These are phyloP conservation scores for Eucera pruinosa DNA, from an alignment of 2,888 invertebrate species.

Conservation along the genomic window DNA sequence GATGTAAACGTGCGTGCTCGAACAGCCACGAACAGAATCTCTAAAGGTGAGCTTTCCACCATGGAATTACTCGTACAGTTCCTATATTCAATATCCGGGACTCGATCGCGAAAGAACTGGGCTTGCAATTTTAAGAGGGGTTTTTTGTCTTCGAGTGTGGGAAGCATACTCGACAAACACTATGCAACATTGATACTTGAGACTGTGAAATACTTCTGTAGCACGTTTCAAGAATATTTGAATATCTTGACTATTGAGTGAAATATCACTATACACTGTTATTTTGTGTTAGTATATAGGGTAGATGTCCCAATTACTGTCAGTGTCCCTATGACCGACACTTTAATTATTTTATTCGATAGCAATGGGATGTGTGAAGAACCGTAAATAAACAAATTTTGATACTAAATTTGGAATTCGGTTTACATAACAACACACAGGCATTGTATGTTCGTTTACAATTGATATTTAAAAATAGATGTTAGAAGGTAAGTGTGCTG, in stretches of 20 bases:
- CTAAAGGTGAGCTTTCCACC: slow-evolving; percentile 30
- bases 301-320: no score
- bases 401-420: no score
- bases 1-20: slow-evolving; percentile 59
- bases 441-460: no score
- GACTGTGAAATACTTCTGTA: neutral
- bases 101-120: slow-evolving; percentile 28
- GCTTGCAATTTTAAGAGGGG: slow-evolving; percentile 26
- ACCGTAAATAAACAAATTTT: no score
- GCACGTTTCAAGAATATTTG: neutral
- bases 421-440: no score
- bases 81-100: slow-evolving; percentile 26
- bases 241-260: neutral
- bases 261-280: no score
- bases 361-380: no score
- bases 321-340: no score
- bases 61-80: slow-evolving; percentile 30
- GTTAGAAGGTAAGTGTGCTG: no score
- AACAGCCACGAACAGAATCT: slow-evolving; percentile 48
- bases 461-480: no score
- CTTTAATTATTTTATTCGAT: no score
- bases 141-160: slow-evolving; percentile 13
- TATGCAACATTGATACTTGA: slow-evolving; percentile 9
- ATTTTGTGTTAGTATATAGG: no score
- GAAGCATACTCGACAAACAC: neutral